Evolutionary conservation across 2,888 invertebrate species (phyloP), one percentile per base, ranked within the genome.

Genomic region (Synergus gifuensis): DNA sequence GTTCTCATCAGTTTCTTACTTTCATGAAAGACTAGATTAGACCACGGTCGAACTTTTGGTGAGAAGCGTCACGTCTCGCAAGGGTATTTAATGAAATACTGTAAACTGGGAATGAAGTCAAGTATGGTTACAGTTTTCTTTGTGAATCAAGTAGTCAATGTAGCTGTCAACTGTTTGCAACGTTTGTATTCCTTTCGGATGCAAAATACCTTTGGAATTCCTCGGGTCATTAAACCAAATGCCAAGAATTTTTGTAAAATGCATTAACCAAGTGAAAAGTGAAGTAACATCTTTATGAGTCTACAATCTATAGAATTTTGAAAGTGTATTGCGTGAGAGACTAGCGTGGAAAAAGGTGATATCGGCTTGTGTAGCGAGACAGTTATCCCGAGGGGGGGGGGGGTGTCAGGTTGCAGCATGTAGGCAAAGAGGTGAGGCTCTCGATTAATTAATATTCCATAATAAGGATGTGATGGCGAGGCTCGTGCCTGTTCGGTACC

Each of bases 361-460:
- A 40, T 73, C 54, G 36, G 54, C 7, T 73, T 73, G 16, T 54
- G 73, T 36, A 73, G 49, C 36, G 36, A 73, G 73, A 54, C 36
- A 40, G n/a, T 73, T 73, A 73, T 54, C 54, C 54, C 28, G n/a
- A 40, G 54, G 54, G 73, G 77, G 78, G 82, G 54, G 54, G 73
- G 77, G 78, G 82, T 81, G 81, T 81, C 81, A 79, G 81, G 82
- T 82, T 82, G 79, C 82, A 79, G 79, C 77, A 76, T 79, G 79
- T 76, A 54, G 77, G 76, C 58, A 54, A 63, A 77, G 67, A 69
- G 36, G 76, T 49, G 67, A n/a, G 78, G 76, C 80, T 77, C 77
- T 77, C 88, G 87, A 90, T 90, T 90, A 90, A 90, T 90, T 90
- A 90, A 90, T 89, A 89, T 89, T 88, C 88, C 86, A 87, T 89